Evolutionary conservation across 2,113 vertebrate genomes (phyloP).

Genomic region (Dromaius novaehollandiae): DNA sequence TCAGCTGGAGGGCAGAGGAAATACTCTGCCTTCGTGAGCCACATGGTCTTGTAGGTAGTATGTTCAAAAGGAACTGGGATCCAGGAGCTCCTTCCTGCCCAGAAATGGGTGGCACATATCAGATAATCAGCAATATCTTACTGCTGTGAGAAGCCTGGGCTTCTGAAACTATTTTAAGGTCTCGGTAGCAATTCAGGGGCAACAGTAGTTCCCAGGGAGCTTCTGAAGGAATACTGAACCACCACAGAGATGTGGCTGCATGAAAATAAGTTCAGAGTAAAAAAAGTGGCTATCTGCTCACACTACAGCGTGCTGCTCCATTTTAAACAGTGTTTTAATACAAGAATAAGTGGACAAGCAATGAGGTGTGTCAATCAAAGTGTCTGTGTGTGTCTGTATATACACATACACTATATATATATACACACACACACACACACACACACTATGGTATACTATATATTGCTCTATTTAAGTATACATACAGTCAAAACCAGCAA

Average conservation of each 20-base stretch:
- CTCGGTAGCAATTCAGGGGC: background rate
- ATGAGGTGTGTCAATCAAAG: background rate
- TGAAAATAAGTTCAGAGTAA: background rate
- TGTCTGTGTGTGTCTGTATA: too few species aligned
- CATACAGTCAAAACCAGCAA: background rate
- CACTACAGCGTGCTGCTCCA: background rate
- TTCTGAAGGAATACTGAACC: background rate
- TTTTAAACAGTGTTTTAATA: background rate
- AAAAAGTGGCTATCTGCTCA: background rate
- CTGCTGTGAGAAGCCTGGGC: background rate
- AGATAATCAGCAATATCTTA: background rate
- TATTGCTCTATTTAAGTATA: too few species aligned
- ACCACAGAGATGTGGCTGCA: background rate
- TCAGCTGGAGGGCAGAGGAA: background rate
- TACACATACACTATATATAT: background rate
- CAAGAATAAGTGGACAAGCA: background rate
- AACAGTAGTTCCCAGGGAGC: background rate
- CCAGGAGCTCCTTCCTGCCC: background rate
- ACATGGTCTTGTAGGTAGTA: fast-evolving
- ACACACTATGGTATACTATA: too few species aligned
- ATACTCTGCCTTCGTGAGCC: background rate
- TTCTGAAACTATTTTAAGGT: background rate
- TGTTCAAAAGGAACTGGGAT: background rate
- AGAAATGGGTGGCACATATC: background rate
- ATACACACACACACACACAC: too few species aligned